A percentile compares a stretch with the other conserved stretches of the same genome.
These are phyloP conservation scores for Diploptera punctata DNA, from an alignment of 2,888 invertebrate species.

Conservation along the genomic window DNA sequence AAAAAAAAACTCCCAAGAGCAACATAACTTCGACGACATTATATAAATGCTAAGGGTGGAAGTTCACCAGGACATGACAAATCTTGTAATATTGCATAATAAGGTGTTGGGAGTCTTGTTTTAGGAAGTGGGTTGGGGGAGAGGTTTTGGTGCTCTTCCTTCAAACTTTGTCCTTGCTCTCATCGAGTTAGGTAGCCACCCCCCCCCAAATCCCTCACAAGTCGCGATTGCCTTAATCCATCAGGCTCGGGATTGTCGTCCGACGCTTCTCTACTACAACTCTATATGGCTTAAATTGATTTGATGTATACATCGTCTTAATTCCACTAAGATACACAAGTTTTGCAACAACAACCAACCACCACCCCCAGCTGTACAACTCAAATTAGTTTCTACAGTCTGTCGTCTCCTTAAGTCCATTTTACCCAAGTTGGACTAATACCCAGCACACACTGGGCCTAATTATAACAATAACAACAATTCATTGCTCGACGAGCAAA, in stretches of 20 bases:
- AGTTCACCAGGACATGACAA: slow-evolving; percentile 2
- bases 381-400: slow-evolving; percentile 36
- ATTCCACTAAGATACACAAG: slow-evolving; percentile 41
- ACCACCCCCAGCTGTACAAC: slow-evolving; percentile 11
- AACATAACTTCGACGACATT: neutral
- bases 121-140: neutral
- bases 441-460: neutral
- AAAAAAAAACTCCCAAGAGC: too few relatives aligned
- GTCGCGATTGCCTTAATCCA: slow-evolving; percentile 40
- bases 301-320: slow-evolving; percentile 39
- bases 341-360: slow-evolving; percentile 27
- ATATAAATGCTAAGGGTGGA: neutral
- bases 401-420: slow-evolving; percentile 26
- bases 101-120: neutral
- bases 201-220: neutral
- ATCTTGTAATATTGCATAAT: slow-evolving; percentile 14
- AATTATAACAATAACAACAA: slow-evolving; percentile 27
- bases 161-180: slow-evolving; percentile 17
- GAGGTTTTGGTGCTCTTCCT: slow-evolving; percentile 7
- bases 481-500: neutral
- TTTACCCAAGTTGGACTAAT: slow-evolving; percentile 29
- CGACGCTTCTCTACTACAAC: slow-evolving; percentile 4
- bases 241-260: slow-evolving; percentile 31
- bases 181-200: slow-evolving; percentile 20
- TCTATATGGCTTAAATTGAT: slow-evolving; percentile 39